These are phyloP conservation scores for Thymallus thymallus DNA, from an alignment of 2,113 vertebrate species.

Conservation along the genomic window DNA sequence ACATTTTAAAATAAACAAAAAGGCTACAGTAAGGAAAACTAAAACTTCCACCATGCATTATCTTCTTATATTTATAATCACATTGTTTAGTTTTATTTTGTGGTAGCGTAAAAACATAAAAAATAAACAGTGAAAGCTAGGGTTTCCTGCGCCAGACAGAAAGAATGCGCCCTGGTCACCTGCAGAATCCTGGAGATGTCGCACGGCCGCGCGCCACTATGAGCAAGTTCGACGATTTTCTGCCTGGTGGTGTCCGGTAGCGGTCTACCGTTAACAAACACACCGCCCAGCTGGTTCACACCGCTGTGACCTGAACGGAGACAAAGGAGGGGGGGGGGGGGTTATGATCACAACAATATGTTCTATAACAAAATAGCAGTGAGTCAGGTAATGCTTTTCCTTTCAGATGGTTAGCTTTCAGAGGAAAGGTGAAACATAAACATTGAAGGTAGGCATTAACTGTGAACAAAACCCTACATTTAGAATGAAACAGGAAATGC, in stretches of 20 bases:
- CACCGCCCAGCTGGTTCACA: conserved; percentile 97
- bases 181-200: conserved; percentile 98
- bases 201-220: conserved; percentile 95
- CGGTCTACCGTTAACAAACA: conserved; percentile 98
- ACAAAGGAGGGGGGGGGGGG: too few species aligned
- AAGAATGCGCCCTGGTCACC: conserved; percentile 77
- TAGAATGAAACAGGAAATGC: neutral
- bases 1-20: neutral
- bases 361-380: conserved; percentile 4
- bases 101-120: neutral
- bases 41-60: too few species aligned
- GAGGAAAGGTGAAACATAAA: conserved; percentile 34
- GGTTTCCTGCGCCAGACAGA: neutral
- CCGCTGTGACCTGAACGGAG: conserved; percentile 90
- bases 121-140: neutral
- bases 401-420: conserved; percentile 19
- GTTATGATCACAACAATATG: conserved; percentile 20
- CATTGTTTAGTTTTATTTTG: neutral
- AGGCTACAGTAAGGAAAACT: neutral
- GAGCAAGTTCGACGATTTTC: conserved; percentile 98
- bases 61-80: too few species aligned
- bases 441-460: neutral
- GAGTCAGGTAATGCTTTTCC: neutral
- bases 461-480: too few species aligned
- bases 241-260: conserved; percentile 96